Base-by-base conservation (phyloP, 2,888 invertebrate species). In the Mechanitis mazaeus region DNA sequence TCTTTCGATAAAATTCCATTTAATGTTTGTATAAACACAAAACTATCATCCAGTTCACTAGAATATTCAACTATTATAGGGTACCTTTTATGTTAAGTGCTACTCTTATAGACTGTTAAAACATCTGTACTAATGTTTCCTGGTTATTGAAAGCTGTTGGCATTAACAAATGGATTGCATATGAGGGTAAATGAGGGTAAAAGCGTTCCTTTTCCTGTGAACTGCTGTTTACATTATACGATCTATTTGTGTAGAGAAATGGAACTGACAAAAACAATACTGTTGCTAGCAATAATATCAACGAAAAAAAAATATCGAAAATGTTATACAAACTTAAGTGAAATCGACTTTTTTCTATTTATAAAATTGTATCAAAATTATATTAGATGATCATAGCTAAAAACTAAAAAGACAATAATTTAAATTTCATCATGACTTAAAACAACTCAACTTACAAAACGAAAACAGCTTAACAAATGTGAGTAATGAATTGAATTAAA, bases 161-260 rank as follows among this genome's bases (percentile, higher is more conserved):
- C 58, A 63, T 60, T 60, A 62, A 63, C 55, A 59, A 65, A 65
- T 64, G 61, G 61, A 35, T 12, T 58, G 45, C 59, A 53, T 33
- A 55, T 28, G 55, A 53, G 57, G 61, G 66, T 60, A 68, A 67
- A 66, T 20, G 20, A 20, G 20, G 20, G 20, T 20, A 20, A 20
- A 68, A 62, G 60, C 56, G 62, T 68, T 66, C 63, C 60, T 59
- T 58, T 63, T 68, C 66, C 63, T 59, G 61, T 61, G 67, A 67
- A 68, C 50, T 64, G 64, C 59, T 72, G 70, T 74, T 73, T 75
- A 72, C 70, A 65, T 69, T 72, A 68, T 66, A 61, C 58, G 60
- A 58, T 59, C 54, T 56, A 59, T 59, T 59, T 56, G 45, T 38
- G 56, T 56, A 45, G n/a, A 54, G 28, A 47, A 20, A 50, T 50